Evolutionary conservation across 2,888 invertebrate genomes (phyloP).

Genomic region (Gymnocheta viridis): DNA sequence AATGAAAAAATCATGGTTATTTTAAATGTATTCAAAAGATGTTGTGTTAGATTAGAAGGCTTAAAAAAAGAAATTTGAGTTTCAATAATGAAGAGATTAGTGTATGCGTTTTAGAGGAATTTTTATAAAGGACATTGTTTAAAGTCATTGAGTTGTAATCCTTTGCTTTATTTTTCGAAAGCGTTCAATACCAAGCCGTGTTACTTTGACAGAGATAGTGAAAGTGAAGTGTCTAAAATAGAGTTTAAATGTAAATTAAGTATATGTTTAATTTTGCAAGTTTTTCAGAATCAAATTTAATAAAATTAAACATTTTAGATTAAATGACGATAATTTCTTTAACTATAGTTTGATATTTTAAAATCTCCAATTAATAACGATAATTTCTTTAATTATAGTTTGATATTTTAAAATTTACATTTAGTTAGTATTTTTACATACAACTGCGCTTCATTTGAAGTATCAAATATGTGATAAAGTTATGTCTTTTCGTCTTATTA

Average conservation of each 20-base stretch:
- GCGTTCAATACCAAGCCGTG: background rate
- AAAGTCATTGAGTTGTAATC: background rate
- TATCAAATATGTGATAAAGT: no score
- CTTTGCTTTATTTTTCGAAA: background rate
- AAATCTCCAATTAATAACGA: no score
- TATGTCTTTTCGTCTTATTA: no score
- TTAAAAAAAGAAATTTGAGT: background rate
- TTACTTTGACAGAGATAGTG: background rate
- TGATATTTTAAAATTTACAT: no score
- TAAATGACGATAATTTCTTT: no score
- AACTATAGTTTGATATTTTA: no score
- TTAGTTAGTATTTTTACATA: no score
- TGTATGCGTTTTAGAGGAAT: background rate
- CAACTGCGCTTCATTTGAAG: no score
- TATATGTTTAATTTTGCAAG: background rate
- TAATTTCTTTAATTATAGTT: no score
- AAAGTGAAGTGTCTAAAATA: slow-evolving; percentile 3
- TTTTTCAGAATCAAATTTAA: background rate
- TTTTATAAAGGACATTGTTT: background rate
- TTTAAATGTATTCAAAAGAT: slow-evolving; percentile 38
- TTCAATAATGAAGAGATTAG: background rate
- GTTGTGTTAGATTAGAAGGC: slow-evolving; percentile 23
- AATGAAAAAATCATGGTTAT: slow-evolving; percentile 47
- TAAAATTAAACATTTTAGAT: no score
- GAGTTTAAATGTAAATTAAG: background rate